phyloP scores from a whole-genome alignment of 2,797 vertebrate species.

The Decapterus maruadsi region DNA sequence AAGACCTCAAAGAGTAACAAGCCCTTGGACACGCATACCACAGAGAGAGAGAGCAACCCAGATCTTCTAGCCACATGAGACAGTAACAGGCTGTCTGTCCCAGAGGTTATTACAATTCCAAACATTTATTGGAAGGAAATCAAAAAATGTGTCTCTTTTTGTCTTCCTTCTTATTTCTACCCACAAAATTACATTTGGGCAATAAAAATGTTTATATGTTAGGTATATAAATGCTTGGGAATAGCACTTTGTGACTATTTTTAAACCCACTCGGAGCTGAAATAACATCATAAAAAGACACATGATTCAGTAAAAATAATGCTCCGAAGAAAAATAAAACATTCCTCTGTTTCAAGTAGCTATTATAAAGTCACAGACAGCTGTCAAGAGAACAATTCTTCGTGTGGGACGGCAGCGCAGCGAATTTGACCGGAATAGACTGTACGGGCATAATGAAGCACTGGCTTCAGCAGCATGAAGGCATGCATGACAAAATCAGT shows the following conservation, averaged over 20 bases:
- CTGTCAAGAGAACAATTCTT: slow-evolving; percentile 73
- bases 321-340: slow-evolving; percentile 65
- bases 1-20: slow-evolving; percentile 77
- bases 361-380: slow-evolving; percentile 75
- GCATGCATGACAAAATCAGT: slow-evolving; percentile 66
- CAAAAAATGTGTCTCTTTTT: slow-evolving; percentile 75
- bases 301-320: slow-evolving; percentile 78
- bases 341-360: slow-evolving; percentile 69
- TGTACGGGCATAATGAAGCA: slow-evolving; percentile 71
- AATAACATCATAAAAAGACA: slow-evolving; percentile 79
- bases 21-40: slow-evolving; percentile 71
- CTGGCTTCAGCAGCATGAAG: slow-evolving; percentile 62
- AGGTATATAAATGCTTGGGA: slow-evolving; percentile 73
- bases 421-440: slow-evolving; percentile 69
- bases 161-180: slow-evolving; percentile 64
- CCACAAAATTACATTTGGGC: slow-evolving; percentile 79
- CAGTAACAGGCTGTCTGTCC: slow-evolving; percentile 68
- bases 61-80: slow-evolving; percentile 80
- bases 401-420: slow-evolving; percentile 62
- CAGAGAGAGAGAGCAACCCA: slow-evolving; percentile 59
- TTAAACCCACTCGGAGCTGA: slow-evolving; percentile 62
- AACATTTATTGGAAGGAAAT: slow-evolving; percentile 85
- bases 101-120: slow-evolving; percentile 77
- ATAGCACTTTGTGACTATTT: slow-evolving; percentile 78
- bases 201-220: slow-evolving; percentile 81